phyloP scores from a whole-genome alignment of 1,140 invertebrate genomes.

The Drosophila tropicalis region DNA sequence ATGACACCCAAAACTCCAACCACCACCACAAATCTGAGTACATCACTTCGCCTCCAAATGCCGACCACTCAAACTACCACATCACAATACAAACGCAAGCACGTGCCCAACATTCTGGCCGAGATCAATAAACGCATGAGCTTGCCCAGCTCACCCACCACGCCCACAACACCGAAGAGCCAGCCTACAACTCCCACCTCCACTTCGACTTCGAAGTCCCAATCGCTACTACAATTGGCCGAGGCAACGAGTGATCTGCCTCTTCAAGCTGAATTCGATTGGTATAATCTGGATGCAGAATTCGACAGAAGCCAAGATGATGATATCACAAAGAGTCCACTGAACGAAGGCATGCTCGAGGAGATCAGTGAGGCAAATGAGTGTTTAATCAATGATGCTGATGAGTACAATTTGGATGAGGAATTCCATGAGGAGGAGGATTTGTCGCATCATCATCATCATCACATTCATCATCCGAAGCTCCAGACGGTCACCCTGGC shows the following conservation, averaged over 20 bases:
- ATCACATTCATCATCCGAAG: slow-evolving; percentile 6
- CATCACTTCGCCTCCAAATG: slow-evolving; percentile 34
- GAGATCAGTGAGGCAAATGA: slow-evolving; percentile 64
- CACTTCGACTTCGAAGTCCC: slow-evolving; percentile 48
- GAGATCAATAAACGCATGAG: slow-evolving; percentile 78
- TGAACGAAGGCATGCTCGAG: slow-evolving; percentile 50
- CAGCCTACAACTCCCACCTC: slow-evolving; percentile 35
- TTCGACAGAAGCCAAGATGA: slow-evolving; percentile 58
- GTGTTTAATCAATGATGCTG: slow-evolving; percentile 50
- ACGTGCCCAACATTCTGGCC: slow-evolving; percentile 71
- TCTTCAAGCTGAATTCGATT: slow-evolving; percentile 80
- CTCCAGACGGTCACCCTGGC: background rate
- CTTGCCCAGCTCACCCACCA: slow-evolving; percentile 59
- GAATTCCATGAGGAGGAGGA: slow-evolving; percentile 58
- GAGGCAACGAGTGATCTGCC: slow-evolving; percentile 50
- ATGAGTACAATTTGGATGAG: slow-evolving; percentile 80
- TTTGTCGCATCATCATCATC: background rate
- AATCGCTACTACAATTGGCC: slow-evolving; percentile 37
- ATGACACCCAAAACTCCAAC: slow-evolving; percentile 53
- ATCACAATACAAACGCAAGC: slow-evolving; percentile 66
- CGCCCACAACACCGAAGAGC: slow-evolving; percentile 49
- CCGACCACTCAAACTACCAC: slow-evolving; percentile 19
- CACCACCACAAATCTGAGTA: slow-evolving; percentile 5
- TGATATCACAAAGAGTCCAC: slow-evolving; percentile 16
- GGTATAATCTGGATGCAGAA: slow-evolving; percentile 82